Conservation (phyloP, 2,113 vertebrate species). For the Caranx melampygus region DNA sequence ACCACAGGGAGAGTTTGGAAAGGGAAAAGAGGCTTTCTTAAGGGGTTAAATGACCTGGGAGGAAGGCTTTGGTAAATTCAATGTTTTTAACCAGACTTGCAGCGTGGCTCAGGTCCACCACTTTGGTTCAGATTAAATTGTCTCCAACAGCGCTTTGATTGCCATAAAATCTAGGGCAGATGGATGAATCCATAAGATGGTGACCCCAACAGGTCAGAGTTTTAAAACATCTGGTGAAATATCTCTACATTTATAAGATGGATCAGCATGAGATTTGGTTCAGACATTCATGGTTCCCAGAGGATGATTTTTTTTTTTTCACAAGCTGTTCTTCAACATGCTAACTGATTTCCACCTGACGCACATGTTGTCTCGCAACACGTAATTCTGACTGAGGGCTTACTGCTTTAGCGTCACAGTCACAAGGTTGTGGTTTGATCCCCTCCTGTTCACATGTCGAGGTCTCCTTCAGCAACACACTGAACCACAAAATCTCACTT, state of each 20-base stretch:
- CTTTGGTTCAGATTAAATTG: not conserved
- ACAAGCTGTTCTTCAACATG: not conserved
- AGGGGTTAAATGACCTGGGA: slow-evolving; percentile 31
- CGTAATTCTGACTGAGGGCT: not conserved
- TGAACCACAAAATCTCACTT: not conserved
- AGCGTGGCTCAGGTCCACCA: not conserved
- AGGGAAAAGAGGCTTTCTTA: slow-evolving; percentile 26
- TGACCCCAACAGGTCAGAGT: not conserved
- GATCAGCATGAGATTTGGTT: not conserved
- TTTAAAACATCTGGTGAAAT: not conserved
- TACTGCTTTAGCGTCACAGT: not conserved
- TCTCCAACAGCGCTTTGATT: slow-evolving; percentile 1
- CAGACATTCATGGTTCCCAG: not conserved
- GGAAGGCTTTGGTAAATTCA: slow-evolving; percentile 5
- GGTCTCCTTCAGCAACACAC: not conserved
- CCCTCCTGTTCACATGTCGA: not conserved
- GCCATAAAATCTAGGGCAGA: not conserved
- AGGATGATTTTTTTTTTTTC: not conserved
- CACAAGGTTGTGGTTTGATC: not conserved
- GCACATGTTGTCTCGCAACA: not conserved
- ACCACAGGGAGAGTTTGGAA: slow-evolving; percentile 27
- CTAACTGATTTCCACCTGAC: not conserved
- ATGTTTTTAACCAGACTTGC: not conserved
- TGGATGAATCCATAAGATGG: not conserved
- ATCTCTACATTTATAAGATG: not conserved